phyloP scores from a whole-genome alignment of 2,113 vertebrate species.

The Paralichthys olivaceus region DNA sequence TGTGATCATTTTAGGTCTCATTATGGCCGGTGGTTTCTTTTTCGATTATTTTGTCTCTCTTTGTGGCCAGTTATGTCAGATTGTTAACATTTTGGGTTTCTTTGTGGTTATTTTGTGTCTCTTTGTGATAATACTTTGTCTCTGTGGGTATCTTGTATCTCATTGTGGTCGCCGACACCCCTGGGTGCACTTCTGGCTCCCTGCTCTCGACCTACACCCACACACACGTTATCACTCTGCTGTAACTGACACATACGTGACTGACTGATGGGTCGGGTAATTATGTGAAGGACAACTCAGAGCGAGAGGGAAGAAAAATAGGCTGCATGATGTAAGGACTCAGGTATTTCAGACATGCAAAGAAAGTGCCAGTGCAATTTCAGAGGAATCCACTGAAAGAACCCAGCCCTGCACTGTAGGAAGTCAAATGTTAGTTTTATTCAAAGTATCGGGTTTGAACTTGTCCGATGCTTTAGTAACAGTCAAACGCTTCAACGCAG shows the following conservation, averaged over 20 bases:
- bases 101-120: too few species aligned
- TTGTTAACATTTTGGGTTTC: not conserved
- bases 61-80: too few species aligned
- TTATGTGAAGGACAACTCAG: slow-evolving; percentile 33
- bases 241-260: slow-evolving; percentile 26
- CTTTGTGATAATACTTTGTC: not conserved
- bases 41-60: not conserved
- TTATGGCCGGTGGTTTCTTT: too few species aligned
- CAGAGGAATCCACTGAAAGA: slow-evolving; percentile 62
- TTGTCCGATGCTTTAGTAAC: slow-evolving; percentile 57
- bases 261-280: slow-evolving; percentile 58
- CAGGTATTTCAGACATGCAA: slow-evolving; percentile 69
- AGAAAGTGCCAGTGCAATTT: slow-evolving; percentile 52
- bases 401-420: slow-evolving; percentile 43
- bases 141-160: not conserved
- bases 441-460: slow-evolving; percentile 65
- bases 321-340: slow-evolving; percentile 64
- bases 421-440: slow-evolving; percentile 66
- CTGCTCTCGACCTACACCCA: not conserved
- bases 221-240: slow-evolving; percentile 30
- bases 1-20: not conserved
- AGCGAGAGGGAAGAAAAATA: slow-evolving; percentile 29
- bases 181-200: not conserved
- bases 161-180: not conserved
- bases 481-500: slow-evolving; percentile 30